These are phyloP conservation scores for Aurelia coerulea DNA, from an alignment of 30 jellyfish, hydroid and myxozoan species.

Conservation along the genomic window DNA sequence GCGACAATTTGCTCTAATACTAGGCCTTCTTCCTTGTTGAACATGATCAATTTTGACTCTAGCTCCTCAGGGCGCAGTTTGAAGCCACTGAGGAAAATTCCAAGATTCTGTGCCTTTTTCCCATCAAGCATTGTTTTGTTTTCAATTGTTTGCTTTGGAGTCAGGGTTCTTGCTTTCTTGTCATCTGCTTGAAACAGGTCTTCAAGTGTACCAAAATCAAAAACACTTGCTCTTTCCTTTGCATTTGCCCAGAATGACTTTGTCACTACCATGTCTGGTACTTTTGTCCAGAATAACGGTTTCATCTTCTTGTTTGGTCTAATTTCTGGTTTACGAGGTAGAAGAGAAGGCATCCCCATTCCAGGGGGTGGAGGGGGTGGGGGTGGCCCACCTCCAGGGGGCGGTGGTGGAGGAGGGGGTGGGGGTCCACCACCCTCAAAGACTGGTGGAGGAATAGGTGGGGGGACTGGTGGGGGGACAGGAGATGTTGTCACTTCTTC, in stretches of 20 bases:
- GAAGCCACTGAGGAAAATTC: slow-evolving; percentile 93
- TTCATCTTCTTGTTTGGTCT: slow-evolving; percentile 82
- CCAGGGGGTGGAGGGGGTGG: slow-evolving; percentile 92
- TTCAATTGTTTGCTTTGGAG: slow-evolving; percentile 14
- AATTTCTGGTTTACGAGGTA: slow-evolving; percentile 75
- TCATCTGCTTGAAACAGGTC: slow-evolving; percentile 60
- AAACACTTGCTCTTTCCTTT: slow-evolving; percentile 49
- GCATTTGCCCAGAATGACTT: slow-evolving; percentile 84
- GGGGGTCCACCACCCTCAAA: slow-evolving; percentile 8
- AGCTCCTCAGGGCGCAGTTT: slow-evolving; percentile 74
- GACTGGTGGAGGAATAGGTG: slow-evolving; percentile 36
- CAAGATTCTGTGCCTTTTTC: slow-evolving; percentile 95
- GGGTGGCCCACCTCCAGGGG: slow-evolving; percentile 44
- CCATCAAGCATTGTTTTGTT: slow-evolving; percentile 82
- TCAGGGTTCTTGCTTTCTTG: slow-evolving; percentile 9
- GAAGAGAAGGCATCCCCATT: slow-evolving; percentile 21
- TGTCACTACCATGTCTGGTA: slow-evolving; percentile 77
- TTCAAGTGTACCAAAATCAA: slow-evolving; percentile 70
- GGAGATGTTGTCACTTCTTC: not conserved
- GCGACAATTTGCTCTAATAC: slow-evolving; percentile 84
- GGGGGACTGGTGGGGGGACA: slow-evolving; percentile 21
- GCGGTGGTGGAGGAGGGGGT: slow-evolving; percentile 89
- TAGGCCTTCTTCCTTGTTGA: slow-evolving; percentile 75
- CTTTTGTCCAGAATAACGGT: slow-evolving; percentile 92
- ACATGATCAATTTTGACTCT: slow-evolving; percentile 70